A percentile compares a stretch with the other conserved stretches of the same genome.
phyloP scores from a whole-genome alignment of 1,140 invertebrate species.

The Bombus superbus region DNA sequence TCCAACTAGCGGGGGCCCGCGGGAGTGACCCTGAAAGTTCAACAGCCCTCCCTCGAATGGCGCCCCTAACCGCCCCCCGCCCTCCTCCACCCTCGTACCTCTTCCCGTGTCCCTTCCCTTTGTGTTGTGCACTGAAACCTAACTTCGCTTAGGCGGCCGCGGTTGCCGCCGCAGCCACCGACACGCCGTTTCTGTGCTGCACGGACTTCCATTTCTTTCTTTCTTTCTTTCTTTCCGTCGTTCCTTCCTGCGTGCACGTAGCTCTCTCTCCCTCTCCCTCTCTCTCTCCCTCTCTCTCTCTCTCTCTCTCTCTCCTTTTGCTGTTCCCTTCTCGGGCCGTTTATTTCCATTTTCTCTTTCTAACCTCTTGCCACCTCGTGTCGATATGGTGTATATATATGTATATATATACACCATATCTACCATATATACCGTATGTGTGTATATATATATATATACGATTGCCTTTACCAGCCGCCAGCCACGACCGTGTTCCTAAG shows the following conservation, averaged over 20 bases:
- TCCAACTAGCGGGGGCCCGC: constrained; percentile 48
- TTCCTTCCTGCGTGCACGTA: background rate
- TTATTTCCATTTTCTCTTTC: background rate
- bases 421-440: fast-evolving
- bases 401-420: too few species aligned
- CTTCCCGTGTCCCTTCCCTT: constrained; percentile 65
- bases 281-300: background rate
- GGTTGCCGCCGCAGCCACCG: constrained; percentile 43
- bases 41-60: constrained; percentile 76
- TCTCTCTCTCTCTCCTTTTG: background rate
- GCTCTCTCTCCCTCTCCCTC: constrained; percentile 27
- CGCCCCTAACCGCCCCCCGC: constrained; percentile 51
- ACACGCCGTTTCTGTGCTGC: constrained; percentile 14
- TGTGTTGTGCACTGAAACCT: constrained; percentile 70
- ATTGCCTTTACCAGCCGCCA: background rate
- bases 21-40: constrained; percentile 80
- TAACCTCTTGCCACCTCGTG: background rate
- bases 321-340: background rate
- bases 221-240: too few species aligned
- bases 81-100: constrained; percentile 26
- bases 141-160: constrained; percentile 68
- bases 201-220: constrained; percentile 14
- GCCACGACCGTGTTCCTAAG: constrained; percentile 19
- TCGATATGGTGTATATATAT: background rate
- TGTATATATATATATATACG: too few species aligned